Percentiles rank a stretch among this genome's conserved stretches.
These are phyloP conservation scores for Speoplatyrhinus poulsoni DNA, from an alignment of 2,113 vertebrate species.

Conservation along the genomic window DNA sequence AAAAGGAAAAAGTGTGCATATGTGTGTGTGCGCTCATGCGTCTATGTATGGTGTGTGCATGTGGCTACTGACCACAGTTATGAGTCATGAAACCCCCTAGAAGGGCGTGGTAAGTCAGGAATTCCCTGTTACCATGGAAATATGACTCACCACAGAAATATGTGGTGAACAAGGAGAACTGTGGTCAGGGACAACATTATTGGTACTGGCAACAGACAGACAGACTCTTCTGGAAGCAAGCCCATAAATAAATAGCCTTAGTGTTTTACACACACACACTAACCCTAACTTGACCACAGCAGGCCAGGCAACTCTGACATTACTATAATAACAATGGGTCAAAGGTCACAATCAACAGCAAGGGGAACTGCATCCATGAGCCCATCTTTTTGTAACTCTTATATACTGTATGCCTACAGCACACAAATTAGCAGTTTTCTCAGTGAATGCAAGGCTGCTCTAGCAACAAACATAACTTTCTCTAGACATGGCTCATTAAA, in stretches of 20 bases:
- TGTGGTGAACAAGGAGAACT: slow-evolving; percentile 27
- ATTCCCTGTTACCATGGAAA: slow-evolving; percentile 45
- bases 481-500: slow-evolving; percentile 19
- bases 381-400: neutral
- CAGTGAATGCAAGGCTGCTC: neutral
- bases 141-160: slow-evolving; percentile 47
- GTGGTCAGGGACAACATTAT: slow-evolving; percentile 42
- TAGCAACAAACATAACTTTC: neutral
- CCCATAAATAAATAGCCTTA: too few relatives aligned
- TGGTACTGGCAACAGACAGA: slow-evolving; percentile 52
- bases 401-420: neutral
- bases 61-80: slow-evolving; percentile 21
- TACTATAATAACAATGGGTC: neutral
- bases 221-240: slow-evolving; percentile 36
- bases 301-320: neutral
- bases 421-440: slow-evolving; percentile 1
- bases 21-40: neutral
- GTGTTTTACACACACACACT: neutral
- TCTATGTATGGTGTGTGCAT: slow-evolving; percentile 7
- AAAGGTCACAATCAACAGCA: neutral
- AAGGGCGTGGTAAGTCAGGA: slow-evolving; percentile 49
- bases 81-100: slow-evolving; percentile 61
- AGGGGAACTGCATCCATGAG: too few relatives aligned
- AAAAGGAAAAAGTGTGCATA: slow-evolving; percentile 7
- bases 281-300: neutral